Evolutionary conservation across 2,113 vertebrate genomes (phyloP).

Genomic region (Indicator indicator): DNA sequence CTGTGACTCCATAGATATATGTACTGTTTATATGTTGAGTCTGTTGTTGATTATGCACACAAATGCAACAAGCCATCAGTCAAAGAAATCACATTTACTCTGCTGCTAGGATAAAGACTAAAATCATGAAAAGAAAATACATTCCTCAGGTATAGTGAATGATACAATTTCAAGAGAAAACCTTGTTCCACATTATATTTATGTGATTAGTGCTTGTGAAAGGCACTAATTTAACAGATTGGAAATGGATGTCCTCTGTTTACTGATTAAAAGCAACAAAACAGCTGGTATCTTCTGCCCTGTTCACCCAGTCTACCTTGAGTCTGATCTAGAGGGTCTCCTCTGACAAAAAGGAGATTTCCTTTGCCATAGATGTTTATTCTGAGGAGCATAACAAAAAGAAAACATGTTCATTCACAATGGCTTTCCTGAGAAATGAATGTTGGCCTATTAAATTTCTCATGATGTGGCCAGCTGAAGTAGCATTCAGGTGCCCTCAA

Average conservation of each 20-base stretch:
- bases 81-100: constrained; percentile 66
- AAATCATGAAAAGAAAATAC: constrained; percentile 57
- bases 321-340: neutral
- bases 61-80: constrained; percentile 64
- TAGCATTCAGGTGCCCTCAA: neutral
- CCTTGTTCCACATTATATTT: constrained; percentile 21
- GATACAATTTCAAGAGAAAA: constrained; percentile 38
- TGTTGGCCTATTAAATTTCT: neutral
- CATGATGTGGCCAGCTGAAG: neutral
- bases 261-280: neutral
- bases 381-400: neutral
- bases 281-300: neutral
- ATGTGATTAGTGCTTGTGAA: constrained; percentile 47
- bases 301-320: neutral
- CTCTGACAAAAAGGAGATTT: neutral
- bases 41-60: constrained; percentile 64
- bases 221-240: constrained; percentile 10
- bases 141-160: constrained; percentile 46
- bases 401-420: neutral
- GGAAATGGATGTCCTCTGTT: neutral
- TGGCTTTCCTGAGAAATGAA: neutral
- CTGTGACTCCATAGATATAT: neutral
- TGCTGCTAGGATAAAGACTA: constrained; percentile 61
- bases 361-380: neutral
- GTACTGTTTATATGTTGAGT: constrained; percentile 36